These are phyloP conservation scores for Drosophila repletoides DNA, from an alignment of 1,140 invertebrate genomes.

Conservation along the genomic window DNA sequence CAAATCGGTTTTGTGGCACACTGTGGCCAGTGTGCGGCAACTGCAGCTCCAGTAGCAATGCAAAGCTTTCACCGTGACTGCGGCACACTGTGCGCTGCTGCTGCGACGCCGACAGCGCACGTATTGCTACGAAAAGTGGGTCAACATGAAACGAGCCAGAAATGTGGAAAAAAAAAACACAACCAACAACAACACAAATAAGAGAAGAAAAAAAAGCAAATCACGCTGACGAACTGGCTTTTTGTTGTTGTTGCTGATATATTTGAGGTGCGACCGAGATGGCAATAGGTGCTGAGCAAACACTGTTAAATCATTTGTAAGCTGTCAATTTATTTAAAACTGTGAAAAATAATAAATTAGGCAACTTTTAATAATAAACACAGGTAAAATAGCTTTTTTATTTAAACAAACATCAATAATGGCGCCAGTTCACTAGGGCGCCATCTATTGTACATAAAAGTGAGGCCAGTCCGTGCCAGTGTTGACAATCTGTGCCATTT, in stretches of 20 bases:
- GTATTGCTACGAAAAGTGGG: constrained; percentile 73
- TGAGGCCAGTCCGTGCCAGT: not conserved
- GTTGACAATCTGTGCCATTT: not conserved
- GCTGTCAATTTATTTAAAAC: constrained; percentile 34
- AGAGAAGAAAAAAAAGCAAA: constrained; percentile 62
- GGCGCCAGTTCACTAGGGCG: constrained; percentile 3
- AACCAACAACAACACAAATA: constrained; percentile 35
- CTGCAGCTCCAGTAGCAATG: not conserved
- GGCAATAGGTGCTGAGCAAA: constrained; percentile 16
- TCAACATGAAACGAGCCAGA: constrained; percentile 76
- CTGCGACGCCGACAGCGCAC: constrained; percentile 42
- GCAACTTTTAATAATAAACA: not conserved
- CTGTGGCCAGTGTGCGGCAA: constrained; percentile 9
- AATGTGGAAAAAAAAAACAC: constrained; percentile 51
- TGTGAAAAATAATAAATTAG: not conserved
- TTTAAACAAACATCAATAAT: not conserved
- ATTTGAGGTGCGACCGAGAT: constrained; percentile 37
- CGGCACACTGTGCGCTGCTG: constrained; percentile 55
- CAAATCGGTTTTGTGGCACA: constrained; percentile 72
- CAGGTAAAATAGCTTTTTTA: not conserved
- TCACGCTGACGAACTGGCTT: constrained; percentile 67
- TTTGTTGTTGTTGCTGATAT: constrained; percentile 9
- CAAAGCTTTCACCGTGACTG: constrained; percentile 35
- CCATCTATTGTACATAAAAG: constrained; percentile 17
- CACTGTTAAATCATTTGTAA: constrained; percentile 28